A percentile compares a stretch with the other conserved stretches of the same genome.
These are phyloP conservation scores for Cheilosia soror DNA, from an alignment of 2,888 invertebrate species.

Conservation along the genomic window DNA sequence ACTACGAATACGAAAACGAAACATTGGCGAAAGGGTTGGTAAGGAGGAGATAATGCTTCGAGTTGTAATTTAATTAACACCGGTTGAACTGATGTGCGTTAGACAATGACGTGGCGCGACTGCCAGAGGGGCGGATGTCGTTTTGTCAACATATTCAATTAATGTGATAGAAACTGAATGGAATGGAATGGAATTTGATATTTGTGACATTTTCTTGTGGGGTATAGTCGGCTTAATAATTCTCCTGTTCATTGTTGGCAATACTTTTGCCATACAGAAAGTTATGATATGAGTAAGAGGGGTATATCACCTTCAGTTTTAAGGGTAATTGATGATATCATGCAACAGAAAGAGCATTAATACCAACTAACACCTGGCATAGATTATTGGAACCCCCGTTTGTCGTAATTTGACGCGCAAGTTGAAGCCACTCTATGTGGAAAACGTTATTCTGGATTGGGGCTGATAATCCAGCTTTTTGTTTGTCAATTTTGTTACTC, in stretches of 20 bases:
- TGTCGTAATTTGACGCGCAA: not conserved
- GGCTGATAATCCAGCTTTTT: too few relatives aligned
- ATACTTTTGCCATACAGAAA: not conserved
- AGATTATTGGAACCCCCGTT: conserved; percentile 13
- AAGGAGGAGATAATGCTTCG: conserved; percentile 11
- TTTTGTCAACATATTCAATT: conserved; percentile 35
- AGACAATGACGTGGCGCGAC: not conserved
- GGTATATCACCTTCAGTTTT: conserved; percentile 9
- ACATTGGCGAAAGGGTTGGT: not conserved
- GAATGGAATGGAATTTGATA: conserved; percentile 59
- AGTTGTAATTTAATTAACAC: conserved; percentile 53
- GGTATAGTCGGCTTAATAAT: conserved; percentile 50
- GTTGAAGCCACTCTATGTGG: not conserved
- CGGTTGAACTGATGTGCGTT: conserved; percentile 28
- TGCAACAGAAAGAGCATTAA: conserved; percentile 18
- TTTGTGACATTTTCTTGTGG: conserved; percentile 14
- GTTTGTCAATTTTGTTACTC: too few relatives aligned
- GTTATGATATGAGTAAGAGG: conserved; percentile 3
- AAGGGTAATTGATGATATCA: conserved; percentile 39
- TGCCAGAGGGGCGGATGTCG: not conserved
- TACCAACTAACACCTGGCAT: conserved; percentile 25
- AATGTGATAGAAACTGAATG: conserved; percentile 45
- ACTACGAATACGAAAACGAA: not conserved
- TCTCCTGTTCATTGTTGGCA: not conserved
- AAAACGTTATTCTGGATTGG: not conserved